These are phyloP conservation scores for Rhagophthalmus giganteus DNA, from an alignment of 2,888 invertebrate genomes.

Conservation along the genomic window DNA sequence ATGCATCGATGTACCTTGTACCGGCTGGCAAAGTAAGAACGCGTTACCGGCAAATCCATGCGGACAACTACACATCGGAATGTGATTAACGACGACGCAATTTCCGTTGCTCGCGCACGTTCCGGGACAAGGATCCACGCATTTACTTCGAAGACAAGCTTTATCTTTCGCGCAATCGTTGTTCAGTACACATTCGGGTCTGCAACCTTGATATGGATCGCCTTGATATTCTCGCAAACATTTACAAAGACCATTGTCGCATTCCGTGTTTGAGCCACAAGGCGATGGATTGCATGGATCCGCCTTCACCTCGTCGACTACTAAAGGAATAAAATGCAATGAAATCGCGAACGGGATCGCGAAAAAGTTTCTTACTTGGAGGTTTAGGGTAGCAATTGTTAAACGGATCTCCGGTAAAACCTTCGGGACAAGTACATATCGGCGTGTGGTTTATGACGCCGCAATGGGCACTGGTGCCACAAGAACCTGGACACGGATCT, in stretches of 20 bases:
- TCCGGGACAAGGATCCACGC: slow-evolving; percentile 76
- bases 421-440: slow-evolving; percentile 65
- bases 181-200: slow-evolving; percentile 80
- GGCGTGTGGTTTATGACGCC: slow-evolving; percentile 70
- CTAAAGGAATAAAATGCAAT: no score
- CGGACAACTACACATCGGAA: slow-evolving; percentile 75
- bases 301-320: slow-evolving; percentile 40
- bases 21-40: slow-evolving; percentile 60
- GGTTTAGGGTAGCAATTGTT: slow-evolving; percentile 59
- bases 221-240: slow-evolving; percentile 76
- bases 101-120: slow-evolving; percentile 76
- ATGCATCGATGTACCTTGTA: slow-evolving; percentile 56
- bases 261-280: slow-evolving; percentile 76
- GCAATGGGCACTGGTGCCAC: slow-evolving; percentile 66
- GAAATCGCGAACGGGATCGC: no score
- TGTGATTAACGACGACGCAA: slow-evolving; percentile 76
- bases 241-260: slow-evolving; percentile 68
- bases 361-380: slow-evolving; percentile 44
- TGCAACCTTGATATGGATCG: slow-evolving; percentile 75
- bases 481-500: slow-evolving; percentile 67
- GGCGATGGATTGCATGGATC: slow-evolving; percentile 61
- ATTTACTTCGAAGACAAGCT: slow-evolving; percentile 74
- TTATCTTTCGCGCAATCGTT: slow-evolving; percentile 70
- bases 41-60: slow-evolving; percentile 75
- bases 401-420: slow-evolving; percentile 68